Base-by-base conservation (phyloP, 2,888 invertebrate species). In the Hydrotaea diabolus region DNA sequence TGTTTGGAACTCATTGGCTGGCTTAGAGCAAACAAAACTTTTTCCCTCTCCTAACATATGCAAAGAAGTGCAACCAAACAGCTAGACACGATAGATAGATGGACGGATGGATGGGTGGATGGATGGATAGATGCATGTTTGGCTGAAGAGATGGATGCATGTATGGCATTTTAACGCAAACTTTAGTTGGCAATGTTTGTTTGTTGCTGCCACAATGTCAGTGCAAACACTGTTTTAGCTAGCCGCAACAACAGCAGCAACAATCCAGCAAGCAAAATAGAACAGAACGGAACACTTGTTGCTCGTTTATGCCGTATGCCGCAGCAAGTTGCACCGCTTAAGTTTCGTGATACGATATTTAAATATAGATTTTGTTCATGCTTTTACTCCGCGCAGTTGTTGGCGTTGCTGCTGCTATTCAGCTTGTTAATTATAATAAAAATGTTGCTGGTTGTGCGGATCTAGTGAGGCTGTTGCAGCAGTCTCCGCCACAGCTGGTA, bases 401-500 rank as follows among this genome's bases (percentile, higher is more conserved):
- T 73, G 66, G 21, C 49, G 75, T 36, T 17, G 13, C 4, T 46
- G 36, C 31, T 55, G 43, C 59, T 36, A 9, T 26, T 55, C 8
- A 76, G 80, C 74, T 83, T 78, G 64, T 46, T 62, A 62, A 64
- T 82, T 78, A 86, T 88, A 88, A 87, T 88, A 86, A 87, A 88
- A 88, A 86, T 88, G 87, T 84, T 86, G 86, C 73, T 83, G 80
- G 80, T n/a, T 21, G n/a, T 66, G 66, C 7, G 5, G 53, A 53
- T 7, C 17, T 8, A 46, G 46, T 9, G 3, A 7, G 11, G 57
- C 21, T 23, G 57, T 23, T 57, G n/a, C n/a, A 19, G 53, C 53
- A 11, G 23, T 57, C n/a, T n/a, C n/a, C 23, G 57, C 57, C 4
- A 23, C 9, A 19, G 59, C 15, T 26, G 39, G 55, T 21, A 21